Evolutionary conservation across 92 coral and sea anemone species (phyloP), one percentile per base, ranked within the genome.

Genomic region (Phymanthus crucifer): DNA sequence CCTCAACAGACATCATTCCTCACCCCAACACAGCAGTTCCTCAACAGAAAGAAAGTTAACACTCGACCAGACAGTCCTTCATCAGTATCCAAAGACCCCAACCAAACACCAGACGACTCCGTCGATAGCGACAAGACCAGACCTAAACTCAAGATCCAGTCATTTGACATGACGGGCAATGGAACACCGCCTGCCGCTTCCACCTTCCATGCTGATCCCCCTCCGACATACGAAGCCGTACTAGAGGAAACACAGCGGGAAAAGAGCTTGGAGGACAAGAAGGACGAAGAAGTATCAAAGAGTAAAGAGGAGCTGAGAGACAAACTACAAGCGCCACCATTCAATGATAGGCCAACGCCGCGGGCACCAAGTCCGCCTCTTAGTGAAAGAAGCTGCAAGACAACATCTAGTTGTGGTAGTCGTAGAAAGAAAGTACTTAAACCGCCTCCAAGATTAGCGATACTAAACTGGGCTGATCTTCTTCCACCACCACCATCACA

Each of bases 401-500:
- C 97, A 3, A 87, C 93, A 23, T 86, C 94, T 16, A 90, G 94
- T 34, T 89, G 90, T 32, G 90, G 93, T 1, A 85, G 90, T 17
- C 85, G 97, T 21, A 84, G 87, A 73, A 84, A 92, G 66, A 91
- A 92, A 68, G 97, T 86, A 8, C 87, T 96, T 4, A 96, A 96
- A 77, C 99, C 99, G 4, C 94, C 91, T 23, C 99, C 99, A 0
- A 89, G 97, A 31, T 54, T 96, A 43, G 97, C 99, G 29, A 96
- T 96, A 61, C 87, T 96, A 32, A 96, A 96, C 87, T 96, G 99
- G 99, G 99, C 99, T 12, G 99, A 96, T 75, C 78, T 96, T 19
- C 86, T 96, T 1, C 99, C 99, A 61, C 98, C 98, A 2, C 99
- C 99, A 32, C 99, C 99, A 1, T 89, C 95, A 2, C 95, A 93